Base-by-base conservation (phyloP, 1,140 invertebrate genomes). In the Goniozus legneri region DNA sequence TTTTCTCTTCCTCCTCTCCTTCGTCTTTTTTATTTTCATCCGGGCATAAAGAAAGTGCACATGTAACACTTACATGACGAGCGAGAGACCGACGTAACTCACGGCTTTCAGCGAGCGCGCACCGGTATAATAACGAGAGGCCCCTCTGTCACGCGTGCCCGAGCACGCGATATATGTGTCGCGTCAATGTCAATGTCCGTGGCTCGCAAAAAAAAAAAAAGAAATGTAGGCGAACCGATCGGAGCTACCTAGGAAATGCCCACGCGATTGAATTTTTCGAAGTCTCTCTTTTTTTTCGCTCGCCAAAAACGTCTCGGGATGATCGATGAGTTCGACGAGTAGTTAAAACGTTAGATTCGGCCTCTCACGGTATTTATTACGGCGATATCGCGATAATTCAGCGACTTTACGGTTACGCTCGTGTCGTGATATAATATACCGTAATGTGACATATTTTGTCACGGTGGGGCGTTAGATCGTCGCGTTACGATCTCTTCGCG, bases 11-110 rank as follows among this genome's bases (percentile, higher is more conserved):
- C 41, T n/a, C n/a, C n/a, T n/a, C n/a, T 16, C 32, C 19, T 18
- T 42, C n/a, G 10, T 30, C 22, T 32, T 16, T 3, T 18, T 3
- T 19, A 16, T 7, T 42, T 42, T 16, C 6, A 14, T 13, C 32
- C 13, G 32, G 6, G 32, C 32, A 40, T 24, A 55, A 67, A 60
- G 67, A 67, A 70, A 70, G 67, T 69, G 61, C 52, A 64, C 55
- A 70, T 69, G 67, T 69, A 70, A 69, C 65, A 59, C 63, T 68
- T 66, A 64, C 53, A 60, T 66, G 62, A 66, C 43, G 39, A 8
- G 41, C 20, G 24, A 8, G n/a, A 18, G 34, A 24, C 30, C 49
- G 51, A 62, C 62, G 58, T 69, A 69, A 68, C 58, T 45, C 44
- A 35, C 41, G 41, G 46, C 50, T 50, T 37, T 52, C 37, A 13